Percentiles rank a stretch among this genome's conserved stretches.
Evolutionary conservation across 2,113 vertebrate species (phyloP).

Genomic region (Eidolon helvum): DNA sequence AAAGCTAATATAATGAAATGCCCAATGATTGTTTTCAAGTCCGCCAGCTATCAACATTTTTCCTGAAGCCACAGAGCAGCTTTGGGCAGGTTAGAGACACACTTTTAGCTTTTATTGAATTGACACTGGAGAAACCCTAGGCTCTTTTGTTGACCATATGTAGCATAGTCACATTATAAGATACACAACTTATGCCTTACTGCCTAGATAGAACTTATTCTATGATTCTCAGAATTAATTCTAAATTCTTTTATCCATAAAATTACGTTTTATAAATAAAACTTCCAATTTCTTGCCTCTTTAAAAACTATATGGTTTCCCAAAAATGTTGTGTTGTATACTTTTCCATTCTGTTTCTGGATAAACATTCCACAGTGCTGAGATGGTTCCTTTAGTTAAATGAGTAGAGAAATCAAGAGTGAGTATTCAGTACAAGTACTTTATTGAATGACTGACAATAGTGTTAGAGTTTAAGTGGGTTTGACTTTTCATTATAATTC

Average conservation of each 20-base stretch:
- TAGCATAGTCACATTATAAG: background rate
- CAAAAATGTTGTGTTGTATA: background rate
- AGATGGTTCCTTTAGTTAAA: background rate
- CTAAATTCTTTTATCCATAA: background rate
- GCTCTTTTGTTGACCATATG: background rate
- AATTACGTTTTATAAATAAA: background rate
- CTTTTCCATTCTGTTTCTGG: background rate
- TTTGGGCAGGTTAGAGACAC: background rate
- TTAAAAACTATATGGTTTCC: background rate
- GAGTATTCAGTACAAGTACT: background rate
- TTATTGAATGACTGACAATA: background rate
- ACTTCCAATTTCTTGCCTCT: background rate
- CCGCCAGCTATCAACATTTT: background rate
- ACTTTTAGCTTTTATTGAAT: background rate
- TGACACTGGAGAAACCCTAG: accelerated
- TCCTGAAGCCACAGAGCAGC: background rate
- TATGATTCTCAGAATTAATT: background rate
- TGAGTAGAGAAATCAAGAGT: background rate
- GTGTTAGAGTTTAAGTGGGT: background rate
- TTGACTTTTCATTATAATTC: background rate
- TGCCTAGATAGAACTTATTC: background rate
- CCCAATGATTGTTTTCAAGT: background rate
- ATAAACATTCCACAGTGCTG: background rate
- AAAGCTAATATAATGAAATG: background rate
- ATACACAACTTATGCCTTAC: background rate